Conservation (phyloP, 1,140 invertebrate genomes). For the Parapsyche elsis region DNA sequence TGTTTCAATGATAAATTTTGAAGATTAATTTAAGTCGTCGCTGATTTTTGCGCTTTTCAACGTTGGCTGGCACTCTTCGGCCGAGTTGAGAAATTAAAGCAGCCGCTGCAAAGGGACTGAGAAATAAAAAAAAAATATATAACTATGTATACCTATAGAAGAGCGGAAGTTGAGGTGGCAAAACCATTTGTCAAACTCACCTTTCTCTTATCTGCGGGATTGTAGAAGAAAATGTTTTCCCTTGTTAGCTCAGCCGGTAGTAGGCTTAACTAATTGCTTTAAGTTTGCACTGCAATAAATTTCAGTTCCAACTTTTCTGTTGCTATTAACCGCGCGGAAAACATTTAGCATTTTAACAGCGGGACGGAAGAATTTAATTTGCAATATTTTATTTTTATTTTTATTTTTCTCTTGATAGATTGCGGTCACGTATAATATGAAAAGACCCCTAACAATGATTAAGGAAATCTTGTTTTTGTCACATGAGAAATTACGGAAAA, state of each 20-base stretch:
- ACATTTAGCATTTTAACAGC: slow-evolving; percentile 19
- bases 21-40: too few species aligned
- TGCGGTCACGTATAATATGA: slow-evolving; percentile 33
- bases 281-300: slow-evolving; percentile 43
- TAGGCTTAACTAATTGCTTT: slow-evolving; percentile 42
- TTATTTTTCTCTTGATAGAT: slow-evolving; percentile 18
- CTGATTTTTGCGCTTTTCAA: too few species aligned
- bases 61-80: too few species aligned
- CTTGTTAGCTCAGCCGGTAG: slow-evolving; percentile 38
- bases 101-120: too few species aligned
- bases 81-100: too few species aligned
- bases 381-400: slow-evolving; percentile 12
- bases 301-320: slow-evolving; percentile 36
- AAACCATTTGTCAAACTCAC: slow-evolving; percentile 44
- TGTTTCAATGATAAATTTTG: too few species aligned
- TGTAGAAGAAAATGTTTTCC: slow-evolving; percentile 44
- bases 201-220: slow-evolving; percentile 42
- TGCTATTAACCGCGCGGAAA: slow-evolving; percentile 34
- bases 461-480: slow-evolving; percentile 32
- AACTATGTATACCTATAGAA: neutral
- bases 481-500: slow-evolving; percentile 27
- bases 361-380: slow-evolving; percentile 28
- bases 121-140: neutral
- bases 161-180: slow-evolving; percentile 37
- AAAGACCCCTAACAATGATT: slow-evolving; percentile 27